Conservation (phyloP, 2,113 vertebrate species). For the Hemiprocne comata region DNA sequence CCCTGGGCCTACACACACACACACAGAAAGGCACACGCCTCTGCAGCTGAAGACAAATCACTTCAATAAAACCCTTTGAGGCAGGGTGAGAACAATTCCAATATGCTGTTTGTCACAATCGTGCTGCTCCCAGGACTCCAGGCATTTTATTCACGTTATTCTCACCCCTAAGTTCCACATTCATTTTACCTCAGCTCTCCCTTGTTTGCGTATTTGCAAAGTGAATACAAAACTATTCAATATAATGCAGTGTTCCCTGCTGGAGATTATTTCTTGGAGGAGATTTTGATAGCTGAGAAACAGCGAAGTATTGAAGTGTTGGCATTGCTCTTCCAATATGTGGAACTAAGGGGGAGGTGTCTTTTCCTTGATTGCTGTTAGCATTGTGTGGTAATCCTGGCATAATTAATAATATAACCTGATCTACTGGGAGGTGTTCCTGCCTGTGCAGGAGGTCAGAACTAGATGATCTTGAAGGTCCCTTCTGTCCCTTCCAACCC, state of each 20-base stretch:
- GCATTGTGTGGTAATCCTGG: not conserved
- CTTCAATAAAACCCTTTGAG: constrained; percentile 40
- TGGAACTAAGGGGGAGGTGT: constrained; percentile 25
- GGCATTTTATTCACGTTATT: not conserved
- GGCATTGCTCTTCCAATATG: constrained; percentile 1
- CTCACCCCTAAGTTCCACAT: constrained; percentile 23
- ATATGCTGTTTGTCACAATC: not conserved
- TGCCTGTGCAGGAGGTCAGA: too few species aligned
- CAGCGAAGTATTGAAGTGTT: not conserved
- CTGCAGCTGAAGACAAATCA: constrained; percentile 48
- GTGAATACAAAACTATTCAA: constrained; percentile 45
- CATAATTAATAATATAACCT: not conserved
- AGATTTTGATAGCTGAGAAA: constrained; percentile 23
- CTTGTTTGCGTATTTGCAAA: constrained; percentile 58
- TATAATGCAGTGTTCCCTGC: constrained; percentile 26
- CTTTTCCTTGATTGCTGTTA: not conserved
- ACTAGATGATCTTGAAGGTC: too few species aligned
- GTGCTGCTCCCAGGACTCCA: not conserved
- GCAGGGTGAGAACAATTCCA: constrained; percentile 40
- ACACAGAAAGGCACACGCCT: constrained; percentile 2
- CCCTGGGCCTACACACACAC: not conserved
- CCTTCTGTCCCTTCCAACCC: too few species aligned
- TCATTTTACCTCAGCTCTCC: constrained; percentile 59
- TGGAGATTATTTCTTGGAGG: constrained; percentile 28
- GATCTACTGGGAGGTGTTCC: too few species aligned